phyloP scores from a whole-genome alignment of 2,797 vertebrate species.

The Sebastes nivosus region DNA sequence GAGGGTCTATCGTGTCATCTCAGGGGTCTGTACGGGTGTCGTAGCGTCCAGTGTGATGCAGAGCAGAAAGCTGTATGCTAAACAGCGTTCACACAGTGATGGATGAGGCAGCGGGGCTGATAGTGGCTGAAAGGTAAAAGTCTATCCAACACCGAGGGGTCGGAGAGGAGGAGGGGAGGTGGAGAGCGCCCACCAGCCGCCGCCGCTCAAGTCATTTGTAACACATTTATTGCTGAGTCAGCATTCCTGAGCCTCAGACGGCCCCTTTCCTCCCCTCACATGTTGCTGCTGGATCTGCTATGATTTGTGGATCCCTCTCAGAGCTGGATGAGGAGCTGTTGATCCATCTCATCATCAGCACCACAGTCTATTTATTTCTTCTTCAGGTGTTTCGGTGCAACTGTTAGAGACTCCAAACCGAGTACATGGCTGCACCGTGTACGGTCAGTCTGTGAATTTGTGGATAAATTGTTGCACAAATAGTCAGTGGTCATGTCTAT shows the following conservation, averaged over 20 bases:
- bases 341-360: neutral
- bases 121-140: constrained; percentile 63
- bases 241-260: constrained; percentile 15
- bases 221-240: constrained; percentile 62
- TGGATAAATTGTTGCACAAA: no score
- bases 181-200: neutral
- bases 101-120: constrained; percentile 46
- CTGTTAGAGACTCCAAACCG: neutral
- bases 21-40: neutral
- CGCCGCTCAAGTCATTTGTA: constrained; percentile 49
- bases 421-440: no score
- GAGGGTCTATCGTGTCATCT: neutral
- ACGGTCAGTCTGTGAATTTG: no score
- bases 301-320: constrained; percentile 40
- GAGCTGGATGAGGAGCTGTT: neutral
- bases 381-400: neutral
- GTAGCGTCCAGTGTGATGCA: neutral
- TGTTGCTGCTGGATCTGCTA: constrained; percentile 23
- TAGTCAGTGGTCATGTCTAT: no score
- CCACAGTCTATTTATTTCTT: neutral
- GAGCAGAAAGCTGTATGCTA: neutral
- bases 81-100: constrained; percentile 36
- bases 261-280: neutral
- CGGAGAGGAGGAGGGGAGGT: neutral
- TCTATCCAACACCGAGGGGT: constrained; percentile 18